Evolutionary conservation across 92 coral and sea anemone species (phyloP), one percentile per base, ranked within the genome.

Genomic region (Heliopora coerulea): DNA sequence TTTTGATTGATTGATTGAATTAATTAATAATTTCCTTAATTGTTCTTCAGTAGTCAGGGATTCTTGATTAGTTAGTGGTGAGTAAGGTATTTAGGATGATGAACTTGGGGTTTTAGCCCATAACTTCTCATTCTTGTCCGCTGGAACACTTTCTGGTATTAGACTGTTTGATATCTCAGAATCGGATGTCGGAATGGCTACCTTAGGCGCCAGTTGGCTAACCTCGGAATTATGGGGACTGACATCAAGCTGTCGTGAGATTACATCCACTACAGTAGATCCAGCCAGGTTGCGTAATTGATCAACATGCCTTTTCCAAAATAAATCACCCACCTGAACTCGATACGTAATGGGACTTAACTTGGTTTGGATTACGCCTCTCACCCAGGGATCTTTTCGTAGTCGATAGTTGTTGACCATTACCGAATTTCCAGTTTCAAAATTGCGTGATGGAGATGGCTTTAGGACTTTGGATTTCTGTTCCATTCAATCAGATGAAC

Each of bases 221-320:
- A 37, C 42, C 4, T 37, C 42, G 19, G 60, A 10, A 9, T 10
- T 17, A 11, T 54, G 17, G 12, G 60, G 60, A 20, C 2, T 4
- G 50, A 29, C 20, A 5, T 37, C 52, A 13, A 50, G 52, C 17
- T 23, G 18, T 66, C 28, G 73, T 0, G 73, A 44, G 19, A 66
- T 44, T 9, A 27, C 18, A 66, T 66, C 73, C 7, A 57, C 33
- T 8, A 46, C 57, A 0, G 49, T 52, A 19, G 68, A 49, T 33
- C 79, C 79, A 13, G 79, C 48, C 14, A 59, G 70, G 32, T 77
- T 76, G 3, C 60, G 59, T 8, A 83, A 56, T 59, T 83, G 82
- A 44, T 82, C 85, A 3, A 80, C 80, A 56, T 80, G 85, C 23
- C 82, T 62, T 62, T 80, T 85, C 85, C 85, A 80, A 28, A 85